Base-by-base conservation (phyloP, 2,113 vertebrate genomes). In the Hippocampus abdominalis region DNA sequence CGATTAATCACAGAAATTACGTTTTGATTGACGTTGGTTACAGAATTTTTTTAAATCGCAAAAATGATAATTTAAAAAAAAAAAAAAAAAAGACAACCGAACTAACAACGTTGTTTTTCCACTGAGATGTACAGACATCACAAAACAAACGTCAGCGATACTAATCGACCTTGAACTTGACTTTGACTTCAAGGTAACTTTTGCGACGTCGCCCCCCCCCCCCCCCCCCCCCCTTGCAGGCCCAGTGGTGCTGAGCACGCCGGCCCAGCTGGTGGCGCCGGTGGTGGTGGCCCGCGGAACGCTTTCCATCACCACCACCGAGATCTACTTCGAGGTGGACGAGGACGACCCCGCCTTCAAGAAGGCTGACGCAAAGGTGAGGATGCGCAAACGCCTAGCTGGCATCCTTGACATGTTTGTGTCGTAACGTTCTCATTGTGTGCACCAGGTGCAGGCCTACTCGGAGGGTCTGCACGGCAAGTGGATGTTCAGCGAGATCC, bases 401-500 rank as follows among this genome's bases (percentile, higher is more conserved):
- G 15, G 32, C 32, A 36, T 36, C 32, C 32, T 36, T 36, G 32
- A 6, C 32, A 36, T 6, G 32, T 6, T 36, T 36, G 5, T 63
- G n/a, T 18, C 29, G 20, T 13, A 39, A 21, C 23, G 8, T 46
- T 66, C 13, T 27, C 11, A 11, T 53, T 36, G 13, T 21, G 3
- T 10, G 5, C 2, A 11, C 32, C 39, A 99, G 97, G 96, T 99
- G 7, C 93, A 99, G 25, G 95, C 94, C 1, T 99, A 99, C 81
- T 96, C 97, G 0, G 97, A 99, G 84, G 97, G 97, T 27, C 94
- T 99, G 57, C 97, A 99, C 82, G 97, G 97, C 59, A 99, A 99
- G 87, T 99, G 97, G 97, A 99, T 99, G 97, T 99, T 99, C 93
- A 99, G 97, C 29, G 97, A 99, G 89, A 99, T 99, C 87, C 91